phyloP scores from a whole-genome alignment of 2,113 vertebrate species.

The Thermophis baileyi region DNA sequence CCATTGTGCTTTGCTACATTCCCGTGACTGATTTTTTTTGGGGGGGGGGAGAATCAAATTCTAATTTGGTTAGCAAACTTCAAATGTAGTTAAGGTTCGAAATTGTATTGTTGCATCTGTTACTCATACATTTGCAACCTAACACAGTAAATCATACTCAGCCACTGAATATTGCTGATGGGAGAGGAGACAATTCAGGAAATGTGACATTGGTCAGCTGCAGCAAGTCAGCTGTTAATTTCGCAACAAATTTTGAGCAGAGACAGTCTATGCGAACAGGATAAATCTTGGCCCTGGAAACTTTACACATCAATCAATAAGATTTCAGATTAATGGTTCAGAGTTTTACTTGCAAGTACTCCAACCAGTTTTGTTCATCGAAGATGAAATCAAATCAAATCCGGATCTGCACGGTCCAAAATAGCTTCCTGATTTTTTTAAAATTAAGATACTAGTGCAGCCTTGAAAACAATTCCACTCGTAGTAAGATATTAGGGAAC shows the following conservation, averaged over 20 bases:
- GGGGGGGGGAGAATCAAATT: not conserved
- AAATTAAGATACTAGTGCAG: not conserved
- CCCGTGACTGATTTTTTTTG: not conserved
- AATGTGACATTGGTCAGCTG: not conserved
- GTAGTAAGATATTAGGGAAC: slow-evolving; percentile 4
- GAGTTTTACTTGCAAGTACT: not conserved
- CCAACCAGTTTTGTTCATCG: not conserved
- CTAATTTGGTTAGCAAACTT: not conserved
- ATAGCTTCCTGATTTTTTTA: not conserved
- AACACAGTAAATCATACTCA: not conserved
- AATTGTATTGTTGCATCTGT: not conserved
- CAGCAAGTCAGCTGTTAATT: not conserved
- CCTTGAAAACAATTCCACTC: not conserved
- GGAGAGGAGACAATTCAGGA: not conserved
- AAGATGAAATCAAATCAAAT: not conserved
- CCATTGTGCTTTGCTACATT: not conserved
- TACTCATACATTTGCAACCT: not conserved
- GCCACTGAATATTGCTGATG: not conserved
- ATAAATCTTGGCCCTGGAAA: not conserved
- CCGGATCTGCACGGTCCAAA: not conserved
- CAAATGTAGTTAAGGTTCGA: not conserved
- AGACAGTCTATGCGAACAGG: not conserved
- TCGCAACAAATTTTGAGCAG: not conserved
- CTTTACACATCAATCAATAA: not conserved
- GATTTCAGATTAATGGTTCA: not conserved